Evolutionary conservation across 2,888 invertebrate species (phyloP).

Genomic region (Drosophila koepferae): DNA sequence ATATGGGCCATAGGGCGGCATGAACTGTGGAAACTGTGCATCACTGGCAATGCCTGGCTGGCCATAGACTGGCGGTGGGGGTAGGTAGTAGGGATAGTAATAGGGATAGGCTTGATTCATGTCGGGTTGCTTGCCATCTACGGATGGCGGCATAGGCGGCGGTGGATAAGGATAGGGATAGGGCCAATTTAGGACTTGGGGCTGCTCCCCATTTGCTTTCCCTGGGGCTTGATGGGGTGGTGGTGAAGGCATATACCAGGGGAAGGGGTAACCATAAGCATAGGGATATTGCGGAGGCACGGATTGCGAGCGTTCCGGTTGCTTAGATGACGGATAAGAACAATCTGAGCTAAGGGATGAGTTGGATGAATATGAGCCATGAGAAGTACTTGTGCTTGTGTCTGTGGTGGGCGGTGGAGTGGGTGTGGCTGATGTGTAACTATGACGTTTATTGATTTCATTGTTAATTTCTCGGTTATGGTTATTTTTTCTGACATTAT

Average conservation of each 20-base stretch:
- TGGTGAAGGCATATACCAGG: conserved; percentile 80
- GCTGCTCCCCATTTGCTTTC: conserved; percentile 45
- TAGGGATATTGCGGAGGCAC: conserved; percentile 78
- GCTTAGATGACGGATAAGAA: conserved; percentile 51
- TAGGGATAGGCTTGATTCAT: conserved; percentile 75
- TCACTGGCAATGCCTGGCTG: conserved; percentile 42
- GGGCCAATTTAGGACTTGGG: conserved; percentile 68
- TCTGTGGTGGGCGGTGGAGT: conserved; percentile 43
- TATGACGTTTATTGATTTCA: conserved; percentile 74
- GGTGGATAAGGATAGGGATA: conserved; percentile 80
- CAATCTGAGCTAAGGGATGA: conserved; percentile 77
- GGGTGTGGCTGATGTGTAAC: conserved; percentile 59
- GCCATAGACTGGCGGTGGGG: conserved; percentile 65
- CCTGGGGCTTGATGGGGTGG: conserved; percentile 47
- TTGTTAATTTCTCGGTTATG: conserved; percentile 70
- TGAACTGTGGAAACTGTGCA: conserved; percentile 53
- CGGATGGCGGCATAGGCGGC: conserved; percentile 59
- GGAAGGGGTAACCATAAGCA: conserved; percentile 80
- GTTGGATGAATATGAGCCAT: conserved; percentile 68
- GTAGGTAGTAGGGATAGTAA: conserved; percentile 78
- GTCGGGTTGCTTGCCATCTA: conserved; percentile 60
- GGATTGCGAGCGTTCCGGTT: conserved; percentile 67
- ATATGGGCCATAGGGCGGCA: conserved; percentile 65
- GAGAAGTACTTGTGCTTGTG: conserved; percentile 31
- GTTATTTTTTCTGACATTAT: conserved; percentile 50